Evolutionary conservation across 2,113 vertebrate genomes (phyloP), one percentile per base, ranked within the genome.

Genomic region (Patagioenas fasciata): DNA sequence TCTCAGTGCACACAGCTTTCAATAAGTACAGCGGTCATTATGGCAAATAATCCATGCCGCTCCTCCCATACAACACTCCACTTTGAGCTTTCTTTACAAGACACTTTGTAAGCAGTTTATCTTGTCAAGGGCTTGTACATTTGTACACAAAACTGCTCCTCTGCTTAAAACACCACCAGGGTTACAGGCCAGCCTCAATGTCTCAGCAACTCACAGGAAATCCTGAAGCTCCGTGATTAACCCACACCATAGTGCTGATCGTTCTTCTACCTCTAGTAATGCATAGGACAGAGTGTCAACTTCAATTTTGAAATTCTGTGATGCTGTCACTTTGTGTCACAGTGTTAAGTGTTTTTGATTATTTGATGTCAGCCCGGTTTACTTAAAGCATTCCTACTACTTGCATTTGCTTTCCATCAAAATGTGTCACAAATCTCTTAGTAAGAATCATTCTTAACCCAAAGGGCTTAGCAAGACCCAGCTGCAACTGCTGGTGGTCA

Each of bases 271-370:
- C 44, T 10, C 65, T 65, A 40, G 58, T 93, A 67, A 96, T 87
- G 80, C 71, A 72, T 38, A 77, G 82, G 64, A 91, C 54, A 66
- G 44, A 75, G 36, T 66, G 92, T 93, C 95, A 96, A 5, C 64
- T 85, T 78, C 3, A 32, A 69, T 93, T 88, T 4, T 82, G 34
- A 86, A 83, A 93, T 47, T 57, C 75, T 66, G 38, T 80, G 92
- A 91, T 54, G 88, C 61, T 95, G 96, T 96, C 96, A 95, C 93
- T 89, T 95, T 48, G 75, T 93, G 95, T 93, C 95, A 87, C 70
- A 58, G 69, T 38, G 85, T 95, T 94, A 96, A 96, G 75, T 94
- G 89, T 13, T 85, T 96, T 86, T 93, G 94, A 96, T 96, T 92
- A 94, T 93, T 47, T 93, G 72, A 92, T 97, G 95, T 97, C 94